Percentiles rank a stretch among this genome's conserved stretches.
These are phyloP conservation scores for Astyanax mexicanus DNA, from an alignment of 2,797 vertebrate species.

Conservation along the genomic window DNA sequence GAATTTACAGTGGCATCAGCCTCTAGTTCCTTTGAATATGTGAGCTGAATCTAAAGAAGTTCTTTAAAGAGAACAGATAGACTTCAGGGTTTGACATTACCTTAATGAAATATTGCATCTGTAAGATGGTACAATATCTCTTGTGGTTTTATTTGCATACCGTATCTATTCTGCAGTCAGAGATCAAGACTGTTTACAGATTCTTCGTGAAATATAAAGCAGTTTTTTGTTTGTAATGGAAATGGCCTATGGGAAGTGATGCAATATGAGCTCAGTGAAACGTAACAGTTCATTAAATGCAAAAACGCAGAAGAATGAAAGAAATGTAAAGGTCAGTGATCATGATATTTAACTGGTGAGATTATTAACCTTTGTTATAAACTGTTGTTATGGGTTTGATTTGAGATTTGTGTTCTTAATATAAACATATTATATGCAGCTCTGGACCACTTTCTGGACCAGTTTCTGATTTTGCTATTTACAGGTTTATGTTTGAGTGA, in stretches of 20 bases:
- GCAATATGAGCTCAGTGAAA: not conserved
- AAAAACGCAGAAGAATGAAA: not conserved
- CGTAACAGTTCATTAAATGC: conserved; percentile 1
- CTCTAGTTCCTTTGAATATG: too few relatives aligned
- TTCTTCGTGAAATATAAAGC: not conserved
- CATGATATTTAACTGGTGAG: not conserved
- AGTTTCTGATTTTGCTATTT: too few relatives aligned
- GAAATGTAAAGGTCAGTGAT: conserved; percentile 15
- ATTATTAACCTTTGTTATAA: not conserved
- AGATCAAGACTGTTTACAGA: not conserved
- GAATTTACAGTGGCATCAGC: too few relatives aligned
- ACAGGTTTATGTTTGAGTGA: too few relatives aligned
- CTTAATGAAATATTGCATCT: too few relatives aligned
- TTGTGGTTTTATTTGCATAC: not conserved
- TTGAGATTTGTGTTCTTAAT: not conserved
- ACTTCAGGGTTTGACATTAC: too few relatives aligned
- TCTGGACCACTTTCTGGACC: too few relatives aligned
- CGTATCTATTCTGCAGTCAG: not conserved
- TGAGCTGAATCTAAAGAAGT: too few relatives aligned
- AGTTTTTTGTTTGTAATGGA: conserved; percentile 27
- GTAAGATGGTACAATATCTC: too few relatives aligned
- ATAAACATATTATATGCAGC: too few relatives aligned
- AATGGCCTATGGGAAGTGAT: too few relatives aligned
- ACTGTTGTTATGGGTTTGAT: not conserved
- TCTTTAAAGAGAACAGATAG: too few relatives aligned